A percentile compares a stretch with the other conserved stretches of the same genome.
phyloP scores from a whole-genome alignment of 2,888 invertebrate species.

The Lucinisca nassula region DNA sequence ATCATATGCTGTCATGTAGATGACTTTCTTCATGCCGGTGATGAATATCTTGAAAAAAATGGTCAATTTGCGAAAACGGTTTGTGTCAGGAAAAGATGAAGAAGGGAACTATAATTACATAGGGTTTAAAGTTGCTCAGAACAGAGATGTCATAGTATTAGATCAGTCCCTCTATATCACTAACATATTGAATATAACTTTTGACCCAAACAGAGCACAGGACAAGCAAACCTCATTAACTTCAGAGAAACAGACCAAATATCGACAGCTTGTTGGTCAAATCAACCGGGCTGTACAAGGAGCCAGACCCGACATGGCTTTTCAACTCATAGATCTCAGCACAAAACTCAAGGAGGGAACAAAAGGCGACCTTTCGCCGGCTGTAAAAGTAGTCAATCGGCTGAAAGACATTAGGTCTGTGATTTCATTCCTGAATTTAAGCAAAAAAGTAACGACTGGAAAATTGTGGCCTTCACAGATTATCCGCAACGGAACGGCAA shows the following conservation, averaged over 20 bases:
- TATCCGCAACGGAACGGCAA: conserved; percentile 49
- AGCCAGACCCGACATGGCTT: conserved; percentile 49
- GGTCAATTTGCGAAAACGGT: too few relatives aligned
- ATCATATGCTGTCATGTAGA: too few relatives aligned
- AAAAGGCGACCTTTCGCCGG: conserved; percentile 17
- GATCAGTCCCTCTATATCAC: background rate
- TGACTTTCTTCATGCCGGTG: too few relatives aligned
- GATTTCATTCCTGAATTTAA: conserved; percentile 44
- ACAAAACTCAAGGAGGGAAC: conserved; percentile 49
- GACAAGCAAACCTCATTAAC: background rate
- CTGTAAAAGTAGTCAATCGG: conserved; percentile 24
- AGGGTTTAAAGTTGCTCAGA: background rate
- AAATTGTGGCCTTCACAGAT: conserved; percentile 56
- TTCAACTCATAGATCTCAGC: conserved; percentile 52
- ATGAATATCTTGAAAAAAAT: too few relatives aligned
- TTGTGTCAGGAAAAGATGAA: too few relatives aligned
- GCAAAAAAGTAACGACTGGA: conserved; percentile 16
- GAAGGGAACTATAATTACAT: too few relatives aligned
- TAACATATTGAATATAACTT: background rate
- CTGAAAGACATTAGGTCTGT: conserved; percentile 46
- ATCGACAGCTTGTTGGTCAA: conserved; percentile 29
- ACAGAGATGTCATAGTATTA: background rate
- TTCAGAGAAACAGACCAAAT: too few relatives aligned
- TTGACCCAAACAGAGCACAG: background rate
- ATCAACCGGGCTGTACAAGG: conserved; percentile 57